Evolutionary conservation across 2,113 vertebrate genomes (phyloP), one percentile per base, ranked within the genome.

Genomic region (Chloroceryle aenea): DNA sequence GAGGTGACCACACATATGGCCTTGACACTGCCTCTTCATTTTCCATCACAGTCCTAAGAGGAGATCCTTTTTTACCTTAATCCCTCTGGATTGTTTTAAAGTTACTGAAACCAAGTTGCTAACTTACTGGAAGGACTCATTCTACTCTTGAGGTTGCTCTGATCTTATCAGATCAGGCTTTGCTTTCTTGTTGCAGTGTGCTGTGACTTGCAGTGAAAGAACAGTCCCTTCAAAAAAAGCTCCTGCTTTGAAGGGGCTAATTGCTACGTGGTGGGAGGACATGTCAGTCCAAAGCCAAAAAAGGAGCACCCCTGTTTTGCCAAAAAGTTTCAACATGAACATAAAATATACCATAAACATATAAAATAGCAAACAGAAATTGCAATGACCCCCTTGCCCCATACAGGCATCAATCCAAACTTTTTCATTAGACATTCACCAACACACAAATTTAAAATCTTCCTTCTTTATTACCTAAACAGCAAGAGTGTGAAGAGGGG

Each of bases 401-500:
- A 23, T 12, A 26, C 26, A 53, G 10, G 13, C 26, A 56, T 19
- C n/a, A 53, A 9, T 42, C 17, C 40, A 47, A 81, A 76, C 10
- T 2, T 73, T 85, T 83, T n/a, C 17, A 34, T 32, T 68, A 78
- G 21, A 79, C 21, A 84, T 38, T 72, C 55, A 75, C 8, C 48
- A 43, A 13, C 38, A 81, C 26, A 77, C n/a, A 64, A 34, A 19
- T 89, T 94, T 68, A 71, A 95, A 95, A 81, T 30, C 12, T 80
- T 86, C 75, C 48, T 47, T 55, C 40, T 96, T 92, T 96, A 95
- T 90, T 95, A 43, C 36, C 30, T 74, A 10, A 86, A 47, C 10
- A 88, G 36, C n/a, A 76, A 29, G 48, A 48, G 48, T 74, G 62
- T 62, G 50, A 14, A 0, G 1, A 52, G 32, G 43, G 52, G 10